Evolutionary conservation across 2,888 invertebrate species (phyloP), one percentile per base, ranked within the genome.

Genomic region (Ennomos quercinarius): DNA sequence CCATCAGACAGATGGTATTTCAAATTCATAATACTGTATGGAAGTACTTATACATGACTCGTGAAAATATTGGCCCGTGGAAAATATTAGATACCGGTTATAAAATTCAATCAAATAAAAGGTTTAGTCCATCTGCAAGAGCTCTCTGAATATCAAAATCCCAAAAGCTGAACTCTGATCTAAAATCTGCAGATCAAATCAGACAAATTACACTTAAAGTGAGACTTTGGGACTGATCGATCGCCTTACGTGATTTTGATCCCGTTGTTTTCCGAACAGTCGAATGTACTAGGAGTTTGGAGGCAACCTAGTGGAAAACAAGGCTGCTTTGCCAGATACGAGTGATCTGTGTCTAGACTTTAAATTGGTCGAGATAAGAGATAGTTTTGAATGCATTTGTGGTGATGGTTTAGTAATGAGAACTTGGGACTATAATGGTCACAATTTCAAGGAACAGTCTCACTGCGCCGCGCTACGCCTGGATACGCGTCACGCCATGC

Each of bases 221-320:
- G 27, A 35, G 42, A 48, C 11, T 38, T 46, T 40, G 27, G 27
- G 27, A 27, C 50, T 40, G 60, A 60, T 55, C 46, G 46, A 51
- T 60, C 46, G 42, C 42, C 5, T n/a, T 38, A 58, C 54, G 53
- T 37, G 45, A 54, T 39, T 50, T 50, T 42, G 60, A 55, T 55
- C 46, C 48, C 12, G 39, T 50, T 51, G 51, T 57, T 51, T 54
- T 36, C 44, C 37, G 27, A 39, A 45, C 39, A 38, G 44, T n/a
- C 39, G 65, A 66, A 53, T 27, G 38, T 39, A 55, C 10, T 56
- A 53, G 8, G 1, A 48, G 48, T 40, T 48, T 9, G 51, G 57
- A 60, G 55, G 63, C 53, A 67, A 54, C 55, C 60, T 41, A 57
- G 59, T 52, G 68, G 68, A 75, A 77, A 81, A 80, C 80, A 80